Evolutionary conservation across 2,888 invertebrate genomes (phyloP), one percentile per base, ranked within the genome.

Genomic region (Hypselothyrea guttata): DNA sequence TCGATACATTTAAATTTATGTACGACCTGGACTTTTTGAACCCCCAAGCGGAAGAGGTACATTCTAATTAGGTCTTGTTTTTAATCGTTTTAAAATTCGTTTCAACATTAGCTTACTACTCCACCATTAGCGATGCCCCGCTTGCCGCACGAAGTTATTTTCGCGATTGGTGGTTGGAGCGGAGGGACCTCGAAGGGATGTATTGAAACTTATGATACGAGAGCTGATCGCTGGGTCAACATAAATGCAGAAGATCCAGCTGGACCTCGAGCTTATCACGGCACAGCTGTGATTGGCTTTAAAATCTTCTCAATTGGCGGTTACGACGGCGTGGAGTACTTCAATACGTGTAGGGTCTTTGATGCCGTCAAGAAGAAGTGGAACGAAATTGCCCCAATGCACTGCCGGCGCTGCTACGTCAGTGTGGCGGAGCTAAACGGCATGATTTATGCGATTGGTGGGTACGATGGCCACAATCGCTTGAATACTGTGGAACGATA

Each of bases 241-340:
- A 88, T 90, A 16, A 77, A 79, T 12, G 94, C 96, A 84, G 94
- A 95, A 38, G 96, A 96, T 89, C 94, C 95, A 1, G 92, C 93
- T 8, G 97, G 96, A 16, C 95, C 97, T 0, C 92, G 97, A 48
- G 97, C 97, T 0, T 98, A 98, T 88, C 98, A 98, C 86, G 97
- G 97, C n/a, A 95, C 96, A 0, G 96, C 96, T 0, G 96, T 97
- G 0, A 92, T 98, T 0, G 96, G 95, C 0, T 93, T 92, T 74
- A 93, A 94, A 83, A 96, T 98, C 68, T 97, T 95, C 89, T 94
- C 97, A 3, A 95, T 98, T 69, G 98, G 98, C 0, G 98, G 98
- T 3, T 98, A 97, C 86, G 96, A 98, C 85, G 97, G 97, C n/a
- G 77, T 88, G 8, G 89, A 89, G 54, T 96, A 95, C 86, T 96